phyloP scores from a whole-genome alignment of 2,888 invertebrate species.

The Choristoneura rosaceana region DNA sequence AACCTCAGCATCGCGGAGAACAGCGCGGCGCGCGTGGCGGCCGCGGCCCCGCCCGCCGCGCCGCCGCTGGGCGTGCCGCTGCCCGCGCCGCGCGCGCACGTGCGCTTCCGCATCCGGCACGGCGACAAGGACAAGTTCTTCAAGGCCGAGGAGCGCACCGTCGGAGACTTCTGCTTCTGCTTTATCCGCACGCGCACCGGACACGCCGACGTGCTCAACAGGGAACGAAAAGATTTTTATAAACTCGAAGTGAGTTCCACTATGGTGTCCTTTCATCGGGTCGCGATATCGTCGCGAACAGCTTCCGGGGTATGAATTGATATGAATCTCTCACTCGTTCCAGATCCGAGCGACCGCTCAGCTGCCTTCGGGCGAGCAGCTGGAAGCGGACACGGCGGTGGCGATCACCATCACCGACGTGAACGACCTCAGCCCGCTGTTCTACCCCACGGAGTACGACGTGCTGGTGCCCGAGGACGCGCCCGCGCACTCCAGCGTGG shows the following conservation, averaged over 20 bases:
- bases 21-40: slow-evolving; percentile 95
- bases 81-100: slow-evolving; percentile 71
- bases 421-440: slow-evolving; percentile 97
- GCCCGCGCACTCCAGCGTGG: slow-evolving; percentile 92
- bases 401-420: slow-evolving; percentile 91
- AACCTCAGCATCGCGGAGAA: slow-evolving; percentile 97
- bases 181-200: slow-evolving; percentile 95
- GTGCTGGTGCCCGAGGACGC: slow-evolving; percentile 95
- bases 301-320: too few species aligned
- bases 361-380: slow-evolving; percentile 84
- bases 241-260: slow-evolving; percentile 86
- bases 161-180: slow-evolving; percentile 98
- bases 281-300: background rate
- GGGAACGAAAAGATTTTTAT: slow-evolving; percentile 95
- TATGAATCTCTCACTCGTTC: slow-evolving; percentile 45
- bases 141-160: slow-evolving; percentile 94
- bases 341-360: slow-evolving; percentile 79
- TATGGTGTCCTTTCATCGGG: too few species aligned
- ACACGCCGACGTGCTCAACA: slow-evolving; percentile 94
- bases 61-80: slow-evolving; percentile 91
- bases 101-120: slow-evolving; percentile 94
- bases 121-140: slow-evolving; percentile 96
- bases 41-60: slow-evolving; percentile 88
- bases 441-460: slow-evolving; percentile 95
- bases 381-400: slow-evolving; percentile 90